Evolutionary conservation across 2,888 invertebrate species (phyloP), one percentile per base, ranked within the genome.

Genomic region (Bursaphelenchus okinawaensis): DNA sequence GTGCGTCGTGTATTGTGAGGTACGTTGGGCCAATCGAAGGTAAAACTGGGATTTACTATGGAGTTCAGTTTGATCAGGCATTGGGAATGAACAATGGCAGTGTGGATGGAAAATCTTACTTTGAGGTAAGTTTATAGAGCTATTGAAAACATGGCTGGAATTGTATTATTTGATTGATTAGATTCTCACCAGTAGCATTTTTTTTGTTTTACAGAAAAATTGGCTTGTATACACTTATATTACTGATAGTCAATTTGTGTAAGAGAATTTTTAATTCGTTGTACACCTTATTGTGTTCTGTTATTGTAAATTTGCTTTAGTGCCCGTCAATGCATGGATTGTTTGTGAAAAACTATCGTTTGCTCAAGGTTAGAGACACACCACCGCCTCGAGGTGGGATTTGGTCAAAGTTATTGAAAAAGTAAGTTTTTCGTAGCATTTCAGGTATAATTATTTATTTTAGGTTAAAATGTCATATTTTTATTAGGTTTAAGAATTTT

Each of bases 321-420:
- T 59, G 60, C 22, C 50, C 51, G 19, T 50, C 60, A 12, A 59
- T 40, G 28, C 60, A 59, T 27, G 60, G 60, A 8, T 27, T 59
- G 7, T 59, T 59, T 27, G 60, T 59, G 22, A 59, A 59, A 20
- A 59, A 59, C 50, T 59, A 59, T 50, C 60, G 60, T 22, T 20
- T 59, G 23, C 31, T 40, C 2, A 19, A 20, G 20, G 28, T 59
- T 27, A 8, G n/a, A 22, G 60, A 59, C 16, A 24, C 19, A 23
- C 60, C 60, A 16, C 51, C 60, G 19, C 60, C 60, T 19, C 31
- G 50, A 1, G 57, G 57, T 51, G 56, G 56, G 9, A 56, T 56
- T 27, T 59, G 52, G 60, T 59, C 60, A 27, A 59, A 59, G 7
- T 29, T 59, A 19, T 27, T 56, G 19, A 56, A 56, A 26, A 40